A percentile compares a stretch with the other conserved stretches of the same genome.
phyloP scores from a whole-genome alignment of 2,113 vertebrate genomes.

The Cyanoramphus novaezelandiae region DNA sequence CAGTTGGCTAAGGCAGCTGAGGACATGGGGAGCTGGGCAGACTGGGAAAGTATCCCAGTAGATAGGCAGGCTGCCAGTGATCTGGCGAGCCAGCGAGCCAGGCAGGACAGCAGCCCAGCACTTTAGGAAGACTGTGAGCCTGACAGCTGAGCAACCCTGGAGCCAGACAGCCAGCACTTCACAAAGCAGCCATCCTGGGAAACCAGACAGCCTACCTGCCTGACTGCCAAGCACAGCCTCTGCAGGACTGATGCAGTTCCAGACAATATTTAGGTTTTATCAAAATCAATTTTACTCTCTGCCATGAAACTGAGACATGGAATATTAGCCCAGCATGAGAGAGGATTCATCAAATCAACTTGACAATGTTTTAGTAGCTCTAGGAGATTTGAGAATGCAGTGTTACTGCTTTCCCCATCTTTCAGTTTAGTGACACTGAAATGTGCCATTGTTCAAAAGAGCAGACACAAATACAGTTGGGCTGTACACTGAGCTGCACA shows the following conservation, averaged over 20 bases:
- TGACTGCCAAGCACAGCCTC: background rate
- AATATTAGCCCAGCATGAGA: background rate
- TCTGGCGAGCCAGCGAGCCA: fast-evolving
- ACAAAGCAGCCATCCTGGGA: background rate
- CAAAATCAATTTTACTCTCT: background rate
- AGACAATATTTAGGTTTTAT: background rate
- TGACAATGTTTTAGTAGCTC: background rate
- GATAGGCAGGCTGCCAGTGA: background rate
- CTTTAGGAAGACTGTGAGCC: background rate
- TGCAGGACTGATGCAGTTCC: background rate
- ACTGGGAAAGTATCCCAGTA: background rate
- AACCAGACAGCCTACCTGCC: background rate
- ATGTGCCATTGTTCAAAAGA: background rate
- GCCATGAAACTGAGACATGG: background rate
- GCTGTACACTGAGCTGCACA: background rate
- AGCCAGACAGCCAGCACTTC: background rate
- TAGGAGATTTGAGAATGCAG: background rate
- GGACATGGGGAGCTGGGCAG: background rate
- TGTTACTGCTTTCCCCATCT: background rate
- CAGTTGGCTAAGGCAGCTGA: background rate
- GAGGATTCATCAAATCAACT: background rate
- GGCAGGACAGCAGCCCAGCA: background rate
- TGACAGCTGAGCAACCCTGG: background rate
- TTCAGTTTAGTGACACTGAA: background rate
- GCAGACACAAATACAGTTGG: background rate